Conservation (phyloP, 2,797 vertebrate genomes). For the Melanotaenia pygmaea region DNA sequence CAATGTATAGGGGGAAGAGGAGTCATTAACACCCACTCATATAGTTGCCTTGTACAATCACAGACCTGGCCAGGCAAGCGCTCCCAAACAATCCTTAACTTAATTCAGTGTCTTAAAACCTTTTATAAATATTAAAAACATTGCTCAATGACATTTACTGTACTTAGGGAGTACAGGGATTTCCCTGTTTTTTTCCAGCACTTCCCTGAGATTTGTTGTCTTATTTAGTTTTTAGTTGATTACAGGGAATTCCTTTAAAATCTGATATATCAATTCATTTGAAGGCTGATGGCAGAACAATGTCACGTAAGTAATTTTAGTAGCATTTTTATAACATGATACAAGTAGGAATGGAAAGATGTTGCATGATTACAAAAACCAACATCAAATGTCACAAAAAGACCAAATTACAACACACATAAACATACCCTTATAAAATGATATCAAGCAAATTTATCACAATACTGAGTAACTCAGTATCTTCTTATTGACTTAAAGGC, state of each 20-base stretch:
- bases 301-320: background rate
- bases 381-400: background rate
- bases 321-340: background rate
- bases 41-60: constrained; percentile 29
- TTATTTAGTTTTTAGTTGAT: background rate
- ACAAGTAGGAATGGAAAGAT: background rate
- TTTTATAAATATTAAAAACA: constrained; percentile 5
- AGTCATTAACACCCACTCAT: constrained; percentile 44
- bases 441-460: background rate
- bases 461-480: background rate
- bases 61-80: constrained; percentile 12
- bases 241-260: background rate
- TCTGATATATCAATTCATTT: background rate
- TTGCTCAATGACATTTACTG: background rate
- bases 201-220: background rate
- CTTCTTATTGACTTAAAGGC: background rate
- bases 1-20: constrained; percentile 34
- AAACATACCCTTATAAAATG: background rate
- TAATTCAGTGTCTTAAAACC: constrained; percentile 7
- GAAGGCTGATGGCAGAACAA: background rate
- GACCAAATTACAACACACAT: background rate
- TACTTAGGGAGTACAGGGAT: background rate
- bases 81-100: constrained; percentile 2
- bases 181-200: background rate
- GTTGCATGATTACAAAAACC: background rate